phyloP scores from a whole-genome alignment of 2,113 vertebrate species.

The Caretta caretta region DNA sequence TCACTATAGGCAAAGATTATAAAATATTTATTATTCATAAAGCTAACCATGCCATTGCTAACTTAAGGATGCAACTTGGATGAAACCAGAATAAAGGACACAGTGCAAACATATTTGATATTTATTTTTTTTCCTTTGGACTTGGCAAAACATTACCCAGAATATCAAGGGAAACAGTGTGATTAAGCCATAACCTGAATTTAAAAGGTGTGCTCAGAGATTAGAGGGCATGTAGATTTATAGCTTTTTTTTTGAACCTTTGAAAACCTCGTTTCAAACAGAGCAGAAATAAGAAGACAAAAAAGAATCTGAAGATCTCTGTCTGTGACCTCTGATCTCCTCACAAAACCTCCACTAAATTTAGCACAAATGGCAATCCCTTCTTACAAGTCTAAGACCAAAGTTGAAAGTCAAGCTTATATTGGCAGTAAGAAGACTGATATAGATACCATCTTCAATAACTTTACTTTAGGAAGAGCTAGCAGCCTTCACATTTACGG shows the following conservation, averaged over 20 bases:
- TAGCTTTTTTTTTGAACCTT: not conserved
- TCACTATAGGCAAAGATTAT: not conserved
- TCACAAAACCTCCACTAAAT: not conserved
- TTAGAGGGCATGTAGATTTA: not conserved
- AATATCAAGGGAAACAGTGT: not conserved
- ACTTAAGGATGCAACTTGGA: not conserved
- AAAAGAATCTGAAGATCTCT: not conserved
- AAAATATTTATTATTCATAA: not conserved
- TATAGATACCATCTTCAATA: not conserved
- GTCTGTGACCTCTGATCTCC: not conserved
- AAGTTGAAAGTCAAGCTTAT: not conserved
- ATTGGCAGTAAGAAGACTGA: not conserved
- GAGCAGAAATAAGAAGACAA: not conserved
- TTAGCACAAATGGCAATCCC: not conserved
- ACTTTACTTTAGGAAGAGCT: not conserved
- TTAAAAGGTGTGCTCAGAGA: not conserved
- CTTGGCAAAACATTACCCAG: not conserved
- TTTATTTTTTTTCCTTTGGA: not conserved
- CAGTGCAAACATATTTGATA: not conserved
- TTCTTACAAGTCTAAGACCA: not conserved
- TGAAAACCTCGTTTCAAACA: not conserved
- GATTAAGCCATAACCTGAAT: not conserved
- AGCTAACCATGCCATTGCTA: not conserved
- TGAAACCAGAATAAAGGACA: not conserved
- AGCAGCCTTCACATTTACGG: not conserved